phyloP scores from a whole-genome alignment of 2,888 invertebrate genomes.

The Xestia ashworthii region DNA sequence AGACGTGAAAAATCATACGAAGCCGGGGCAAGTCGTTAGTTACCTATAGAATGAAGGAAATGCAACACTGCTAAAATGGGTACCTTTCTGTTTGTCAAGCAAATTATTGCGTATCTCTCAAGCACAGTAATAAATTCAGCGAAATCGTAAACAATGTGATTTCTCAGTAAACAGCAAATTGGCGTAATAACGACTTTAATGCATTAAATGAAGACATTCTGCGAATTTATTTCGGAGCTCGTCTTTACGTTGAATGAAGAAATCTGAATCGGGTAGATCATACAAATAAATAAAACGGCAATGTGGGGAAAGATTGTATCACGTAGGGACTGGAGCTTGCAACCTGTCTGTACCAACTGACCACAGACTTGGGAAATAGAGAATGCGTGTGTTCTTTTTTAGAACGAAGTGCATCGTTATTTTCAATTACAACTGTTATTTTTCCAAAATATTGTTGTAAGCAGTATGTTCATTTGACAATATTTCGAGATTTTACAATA shows the following conservation, averaged over 20 bases:
- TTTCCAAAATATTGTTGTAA: background rate
- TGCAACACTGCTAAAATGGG: constrained; percentile 2
- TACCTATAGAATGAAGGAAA: background rate
- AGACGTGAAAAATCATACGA: background rate
- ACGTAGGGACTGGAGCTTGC: constrained; percentile 40
- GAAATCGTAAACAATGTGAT: constrained; percentile 56
- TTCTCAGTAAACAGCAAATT: constrained; percentile 66
- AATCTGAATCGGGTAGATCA: constrained; percentile 58
- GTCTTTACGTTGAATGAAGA: constrained; percentile 59
- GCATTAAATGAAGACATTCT: constrained; percentile 69
- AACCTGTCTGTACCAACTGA: constrained; percentile 24
- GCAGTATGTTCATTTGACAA: no score
- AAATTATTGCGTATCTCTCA: constrained; percentile 23
- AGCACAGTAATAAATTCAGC: constrained; percentile 46
- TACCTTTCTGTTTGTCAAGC: constrained; percentile 12
- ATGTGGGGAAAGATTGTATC: constrained; percentile 67
- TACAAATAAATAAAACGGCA: constrained; percentile 61
- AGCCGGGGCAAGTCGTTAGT: background rate
- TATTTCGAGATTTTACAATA: no score
- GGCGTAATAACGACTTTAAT: constrained; percentile 65
- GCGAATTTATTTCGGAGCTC: constrained; percentile 60
- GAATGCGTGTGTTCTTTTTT: constrained; percentile 11
- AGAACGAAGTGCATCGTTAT: background rate
- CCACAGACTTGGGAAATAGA: constrained; percentile 57
- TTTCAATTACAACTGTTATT: background rate